phyloP scores from a whole-genome alignment of 1,140 invertebrate genomes.

The Rhynchophorus ferrugineus region DNA sequence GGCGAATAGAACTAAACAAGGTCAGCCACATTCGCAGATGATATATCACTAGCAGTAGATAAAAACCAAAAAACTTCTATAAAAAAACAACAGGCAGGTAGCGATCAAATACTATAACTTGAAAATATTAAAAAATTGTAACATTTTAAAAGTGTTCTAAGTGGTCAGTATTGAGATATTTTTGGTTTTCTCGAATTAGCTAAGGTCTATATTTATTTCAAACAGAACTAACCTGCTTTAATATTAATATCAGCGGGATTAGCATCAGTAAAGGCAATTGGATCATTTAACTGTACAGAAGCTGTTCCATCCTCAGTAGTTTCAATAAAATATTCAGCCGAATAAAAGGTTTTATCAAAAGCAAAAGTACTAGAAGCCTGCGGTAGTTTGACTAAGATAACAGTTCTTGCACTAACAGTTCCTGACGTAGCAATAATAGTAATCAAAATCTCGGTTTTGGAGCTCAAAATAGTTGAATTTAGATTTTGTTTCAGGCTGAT shows the following conservation, averaged over 20 bases:
- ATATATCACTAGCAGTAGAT: no score
- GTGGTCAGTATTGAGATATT: no score
- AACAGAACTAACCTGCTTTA: no score
- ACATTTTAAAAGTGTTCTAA: no score
- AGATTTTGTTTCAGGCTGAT: constrained; percentile 2
- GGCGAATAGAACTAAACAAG: no score
- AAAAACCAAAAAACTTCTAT: no score
- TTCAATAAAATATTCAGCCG: neutral
- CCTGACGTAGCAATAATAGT: constrained; percentile 9
- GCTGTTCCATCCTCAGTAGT: neutral
- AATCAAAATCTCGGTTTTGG: constrained; percentile 8
- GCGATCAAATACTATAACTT: no score
- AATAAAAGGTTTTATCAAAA: neutral
- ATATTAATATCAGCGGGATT: neutral
- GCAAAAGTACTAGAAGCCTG: neutral
- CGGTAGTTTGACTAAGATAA: constrained; percentile 1
- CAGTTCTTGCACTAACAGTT: neutral
- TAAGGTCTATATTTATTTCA: no score
- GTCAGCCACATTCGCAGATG: no score
- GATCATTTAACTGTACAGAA: neutral
- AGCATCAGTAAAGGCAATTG: neutral
- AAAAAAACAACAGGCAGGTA: no score
- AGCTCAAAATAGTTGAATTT: neutral
- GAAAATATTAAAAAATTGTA: no score
- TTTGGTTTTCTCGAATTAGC: no score